phyloP scores from a whole-genome alignment of 2,113 vertebrate genomes.

The Muntiacus reevesi region DNA sequence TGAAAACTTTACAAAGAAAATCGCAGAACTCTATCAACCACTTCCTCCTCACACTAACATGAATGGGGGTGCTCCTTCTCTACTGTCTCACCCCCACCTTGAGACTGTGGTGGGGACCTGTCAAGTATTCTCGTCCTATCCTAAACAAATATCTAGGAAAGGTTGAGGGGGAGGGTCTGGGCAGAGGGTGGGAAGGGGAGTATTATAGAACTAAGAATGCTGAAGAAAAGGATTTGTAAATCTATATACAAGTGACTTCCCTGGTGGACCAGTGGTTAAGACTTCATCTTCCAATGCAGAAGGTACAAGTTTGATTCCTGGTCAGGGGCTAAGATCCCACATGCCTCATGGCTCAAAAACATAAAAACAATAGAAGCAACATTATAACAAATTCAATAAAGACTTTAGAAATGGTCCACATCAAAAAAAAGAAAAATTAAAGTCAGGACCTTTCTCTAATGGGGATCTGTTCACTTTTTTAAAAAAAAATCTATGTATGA shows the following conservation, averaged over 20 bases:
- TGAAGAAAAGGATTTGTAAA: background rate
- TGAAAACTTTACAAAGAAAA: background rate
- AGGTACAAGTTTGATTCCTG: background rate
- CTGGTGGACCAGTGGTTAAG: background rate
- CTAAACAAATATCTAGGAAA: background rate
- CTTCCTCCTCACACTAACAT: background rate
- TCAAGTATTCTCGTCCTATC: background rate
- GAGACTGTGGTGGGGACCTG: background rate
- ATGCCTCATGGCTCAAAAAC: background rate
- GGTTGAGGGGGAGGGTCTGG: background rate
- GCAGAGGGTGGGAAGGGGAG: accelerated
- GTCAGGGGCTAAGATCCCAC: background rate
- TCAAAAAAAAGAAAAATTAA: background rate
- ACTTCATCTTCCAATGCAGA: background rate
- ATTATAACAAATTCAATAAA: background rate
- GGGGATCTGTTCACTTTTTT: background rate
- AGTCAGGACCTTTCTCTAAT: background rate
- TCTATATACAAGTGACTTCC: background rate
- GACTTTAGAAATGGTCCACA: background rate
- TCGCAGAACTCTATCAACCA: background rate
- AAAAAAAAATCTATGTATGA: background rate
- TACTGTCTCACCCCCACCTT: background rate
- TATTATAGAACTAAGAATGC: background rate
- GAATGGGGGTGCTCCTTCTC: background rate
- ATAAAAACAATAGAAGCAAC: background rate